A percentile compares a stretch with the other conserved stretches of the same genome.
Evolutionary conservation across 2,797 vertebrate species (phyloP).

Genomic region (Betta splendens): DNA sequence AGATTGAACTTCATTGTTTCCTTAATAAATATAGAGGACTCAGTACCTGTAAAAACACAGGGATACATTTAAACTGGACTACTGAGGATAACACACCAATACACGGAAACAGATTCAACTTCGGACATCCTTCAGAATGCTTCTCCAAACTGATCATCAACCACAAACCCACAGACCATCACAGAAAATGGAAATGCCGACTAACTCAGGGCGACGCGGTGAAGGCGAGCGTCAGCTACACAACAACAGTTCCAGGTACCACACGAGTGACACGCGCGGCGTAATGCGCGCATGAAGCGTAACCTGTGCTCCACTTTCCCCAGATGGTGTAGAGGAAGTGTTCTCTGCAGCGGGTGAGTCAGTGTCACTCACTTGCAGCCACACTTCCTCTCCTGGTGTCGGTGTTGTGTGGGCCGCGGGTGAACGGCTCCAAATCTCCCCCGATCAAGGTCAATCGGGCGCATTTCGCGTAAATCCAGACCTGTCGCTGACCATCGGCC

Average conservation of each 20-base stretch:
- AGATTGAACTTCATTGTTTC: slow-evolving; percentile 57
- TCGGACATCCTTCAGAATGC: slow-evolving; percentile 7
- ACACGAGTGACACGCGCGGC: neutral
- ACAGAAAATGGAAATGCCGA: slow-evolving; percentile 66
- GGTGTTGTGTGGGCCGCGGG: slow-evolving; percentile 24
- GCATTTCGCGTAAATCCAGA: slow-evolving; percentile 14
- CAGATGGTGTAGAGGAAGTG: slow-evolving; percentile 72
- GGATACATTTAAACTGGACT: slow-evolving; percentile 49
- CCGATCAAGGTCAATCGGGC: neutral
- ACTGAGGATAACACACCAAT: slow-evolving; percentile 43
- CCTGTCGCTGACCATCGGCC: slow-evolving; percentile 44
- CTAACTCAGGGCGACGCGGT: slow-evolving; percentile 34
- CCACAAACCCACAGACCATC: slow-evolving; percentile 62
- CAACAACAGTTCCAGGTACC: slow-evolving; percentile 54
- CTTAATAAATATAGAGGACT: slow-evolving; percentile 30
- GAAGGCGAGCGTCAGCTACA: slow-evolving; percentile 36
- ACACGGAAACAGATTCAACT: slow-evolving; percentile 43
- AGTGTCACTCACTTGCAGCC: slow-evolving; percentile 59
- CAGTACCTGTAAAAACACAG: slow-evolving; percentile 6
- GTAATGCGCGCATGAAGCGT: neutral
- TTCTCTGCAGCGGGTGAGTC: slow-evolving; percentile 62
- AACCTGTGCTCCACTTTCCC: slow-evolving; percentile 24
- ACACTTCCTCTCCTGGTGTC: slow-evolving; percentile 40
- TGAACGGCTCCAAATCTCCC: neutral
- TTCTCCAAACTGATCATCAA: slow-evolving; percentile 50